Evolutionary conservation across 2,113 vertebrate genomes (phyloP).

Genomic region (Hypanus sabinus): DNA sequence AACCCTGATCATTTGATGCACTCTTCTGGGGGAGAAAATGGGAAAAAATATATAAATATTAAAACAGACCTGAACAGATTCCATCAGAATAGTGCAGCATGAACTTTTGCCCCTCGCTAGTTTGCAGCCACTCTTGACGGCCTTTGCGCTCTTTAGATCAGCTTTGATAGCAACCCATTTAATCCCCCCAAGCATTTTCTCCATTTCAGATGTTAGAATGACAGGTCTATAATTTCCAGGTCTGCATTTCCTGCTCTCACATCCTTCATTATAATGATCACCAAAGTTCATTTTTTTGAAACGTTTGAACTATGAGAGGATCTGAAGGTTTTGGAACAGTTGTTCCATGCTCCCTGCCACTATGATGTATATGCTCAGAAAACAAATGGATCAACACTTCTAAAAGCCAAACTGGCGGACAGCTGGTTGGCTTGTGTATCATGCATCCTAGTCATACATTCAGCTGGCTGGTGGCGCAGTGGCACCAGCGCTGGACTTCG

Average conservation of each 20-base stretch:
- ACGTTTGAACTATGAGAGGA: not conserved
- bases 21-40: not conserved
- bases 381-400: not conserved
- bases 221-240: not conserved
- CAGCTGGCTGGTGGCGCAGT: too few relatives aligned
- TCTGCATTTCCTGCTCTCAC: conserved; percentile 13
- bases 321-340: not conserved
- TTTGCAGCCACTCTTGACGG: not conserved
- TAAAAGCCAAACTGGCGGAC: not conserved
- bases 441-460: not conserved
- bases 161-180: not conserved
- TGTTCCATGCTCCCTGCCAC: not conserved
- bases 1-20: not conserved
- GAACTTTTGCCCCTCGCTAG: not conserved
- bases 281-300: not conserved
- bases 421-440: not conserved
- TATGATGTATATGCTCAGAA: not conserved
- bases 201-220: not conserved
- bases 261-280: not conserved
- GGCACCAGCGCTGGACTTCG: too few relatives aligned
- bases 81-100: not conserved
- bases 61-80: not conserved
- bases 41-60: too few relatives aligned
- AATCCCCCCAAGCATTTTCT: not conserved
- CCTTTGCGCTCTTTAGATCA: not conserved